These are phyloP conservation scores for Stratiomys singularior DNA, from an alignment of 2,888 invertebrate species.

Conservation along the genomic window DNA sequence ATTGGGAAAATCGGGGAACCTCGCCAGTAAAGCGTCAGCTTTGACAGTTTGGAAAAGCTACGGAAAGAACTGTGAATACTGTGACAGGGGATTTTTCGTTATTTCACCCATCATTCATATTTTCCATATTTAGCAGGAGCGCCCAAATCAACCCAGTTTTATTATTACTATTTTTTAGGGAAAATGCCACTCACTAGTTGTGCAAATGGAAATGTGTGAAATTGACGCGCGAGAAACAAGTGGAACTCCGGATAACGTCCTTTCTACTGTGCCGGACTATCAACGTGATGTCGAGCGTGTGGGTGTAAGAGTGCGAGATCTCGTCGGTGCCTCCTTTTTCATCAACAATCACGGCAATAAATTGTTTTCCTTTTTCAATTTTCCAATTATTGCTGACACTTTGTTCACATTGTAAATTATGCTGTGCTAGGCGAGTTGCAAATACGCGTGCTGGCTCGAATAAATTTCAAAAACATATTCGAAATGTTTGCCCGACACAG, in stretches of 20 bases:
- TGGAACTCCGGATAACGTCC: conserved; percentile 20
- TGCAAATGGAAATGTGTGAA: conserved; percentile 3
- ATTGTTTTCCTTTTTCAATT: conserved; percentile 18
- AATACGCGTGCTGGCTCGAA: not conserved
- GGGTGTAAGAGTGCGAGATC: not conserved
- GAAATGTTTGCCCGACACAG: not conserved
- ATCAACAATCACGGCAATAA: conserved; percentile 20
- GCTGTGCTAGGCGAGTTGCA: not conserved
- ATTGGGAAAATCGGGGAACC: conserved; percentile 14
- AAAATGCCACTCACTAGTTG: not conserved
- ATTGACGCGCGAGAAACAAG: conserved; percentile 4
- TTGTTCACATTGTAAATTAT: not conserved
- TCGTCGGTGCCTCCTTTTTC: not conserved
- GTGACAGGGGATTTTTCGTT: conserved; percentile 6
- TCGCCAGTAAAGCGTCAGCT: conserved; percentile 1
- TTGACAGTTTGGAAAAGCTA: conserved; percentile 34
- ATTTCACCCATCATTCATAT: conserved; percentile 22
- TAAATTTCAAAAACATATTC: not conserved
- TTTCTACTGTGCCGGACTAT: not conserved
- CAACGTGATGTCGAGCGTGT: not conserved
- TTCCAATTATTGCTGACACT: not conserved
- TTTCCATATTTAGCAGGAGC: not conserved
- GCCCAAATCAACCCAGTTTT: not conserved
- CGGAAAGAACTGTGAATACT: not conserved
- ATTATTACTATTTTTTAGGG: conserved; percentile 26